Conservation (phyloP, 2,888 invertebrate genomes). For the Alsophila aescularia region DNA sequence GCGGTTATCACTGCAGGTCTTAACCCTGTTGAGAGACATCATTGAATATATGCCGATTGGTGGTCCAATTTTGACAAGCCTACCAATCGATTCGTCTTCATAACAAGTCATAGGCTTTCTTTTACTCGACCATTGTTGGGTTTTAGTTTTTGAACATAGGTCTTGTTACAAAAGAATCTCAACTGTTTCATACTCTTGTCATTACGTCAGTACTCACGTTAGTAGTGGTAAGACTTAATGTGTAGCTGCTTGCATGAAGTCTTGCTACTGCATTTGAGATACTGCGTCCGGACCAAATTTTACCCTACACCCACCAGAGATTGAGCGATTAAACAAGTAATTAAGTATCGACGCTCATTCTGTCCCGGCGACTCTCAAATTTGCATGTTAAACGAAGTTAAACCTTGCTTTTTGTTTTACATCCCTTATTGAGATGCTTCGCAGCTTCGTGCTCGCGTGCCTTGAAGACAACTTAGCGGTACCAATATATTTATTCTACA, state of each 20-base stretch:
- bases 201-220: neutral
- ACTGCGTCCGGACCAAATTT: slow-evolving; percentile 46
- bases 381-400: slow-evolving; percentile 85
- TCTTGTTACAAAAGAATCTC: neutral
- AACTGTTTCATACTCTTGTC: neutral
- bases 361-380: slow-evolving; percentile 81
- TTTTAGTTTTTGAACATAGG: too few species aligned
- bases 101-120: neutral
- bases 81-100: too few species aligned
- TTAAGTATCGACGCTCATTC: slow-evolving; percentile 84
- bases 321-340: slow-evolving; percentile 83
- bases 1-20: too few species aligned
- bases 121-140: too few species aligned
- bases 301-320: slow-evolving; percentile 69
- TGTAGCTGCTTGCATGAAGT: neutral
- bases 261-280: slow-evolving; percentile 16
- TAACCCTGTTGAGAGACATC: too few species aligned
- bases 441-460: slow-evolving; percentile 63
- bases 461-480: slow-evolving; percentile 55
- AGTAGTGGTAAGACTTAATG: neutral
- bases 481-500: slow-evolving; percentile 26
- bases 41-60: too few species aligned
- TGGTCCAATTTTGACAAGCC: too few species aligned
- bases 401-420: slow-evolving; percentile 76
- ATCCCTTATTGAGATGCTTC: slow-evolving; percentile 77